Evolutionary conservation across 2,797 vertebrate species (phyloP).

Genomic region (Liasis olivaceus): DNA sequence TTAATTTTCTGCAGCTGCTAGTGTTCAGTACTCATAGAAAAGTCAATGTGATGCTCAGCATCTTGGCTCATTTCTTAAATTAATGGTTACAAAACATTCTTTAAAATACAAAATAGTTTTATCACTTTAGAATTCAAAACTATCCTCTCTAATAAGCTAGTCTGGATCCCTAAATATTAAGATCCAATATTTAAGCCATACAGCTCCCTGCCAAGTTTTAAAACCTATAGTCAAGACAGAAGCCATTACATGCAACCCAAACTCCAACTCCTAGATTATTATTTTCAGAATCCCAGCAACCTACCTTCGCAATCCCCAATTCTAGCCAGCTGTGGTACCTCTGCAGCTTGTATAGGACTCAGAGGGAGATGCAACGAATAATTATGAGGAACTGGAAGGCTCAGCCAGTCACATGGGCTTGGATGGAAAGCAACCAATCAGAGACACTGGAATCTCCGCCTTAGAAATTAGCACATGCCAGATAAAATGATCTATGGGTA

Average conservation of each 20-base stretch:
- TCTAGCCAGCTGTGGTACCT: conserved; percentile 19
- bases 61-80: conserved; percentile 44
- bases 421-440: conserved; percentile 36
- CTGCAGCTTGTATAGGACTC: conserved; percentile 27
- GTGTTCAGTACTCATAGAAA: neutral
- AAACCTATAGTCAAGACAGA: neutral
- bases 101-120: conserved; percentile 21
- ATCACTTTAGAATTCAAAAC: conserved; percentile 10
- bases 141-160: neutral
- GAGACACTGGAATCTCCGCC: neutral
- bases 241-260: neutral
- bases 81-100: conserved; percentile 15
- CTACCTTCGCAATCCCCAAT: conserved; percentile 56
- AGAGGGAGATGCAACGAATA: conserved; percentile 55
- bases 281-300: conserved; percentile 51
- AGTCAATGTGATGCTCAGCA: conserved; percentile 25
- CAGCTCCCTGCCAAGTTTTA: neutral
- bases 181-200: neutral
- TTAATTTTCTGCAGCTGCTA: neutral
- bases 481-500: conserved; percentile 45
- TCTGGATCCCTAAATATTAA: conserved; percentile 2
- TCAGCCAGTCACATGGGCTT: conserved; percentile 38
- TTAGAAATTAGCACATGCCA: conserved; percentile 53
- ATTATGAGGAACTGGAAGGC: neutral
- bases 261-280: neutral